Conservation (phyloP, 2,888 invertebrate genomes). For the Aphodius sticticus region DNA sequence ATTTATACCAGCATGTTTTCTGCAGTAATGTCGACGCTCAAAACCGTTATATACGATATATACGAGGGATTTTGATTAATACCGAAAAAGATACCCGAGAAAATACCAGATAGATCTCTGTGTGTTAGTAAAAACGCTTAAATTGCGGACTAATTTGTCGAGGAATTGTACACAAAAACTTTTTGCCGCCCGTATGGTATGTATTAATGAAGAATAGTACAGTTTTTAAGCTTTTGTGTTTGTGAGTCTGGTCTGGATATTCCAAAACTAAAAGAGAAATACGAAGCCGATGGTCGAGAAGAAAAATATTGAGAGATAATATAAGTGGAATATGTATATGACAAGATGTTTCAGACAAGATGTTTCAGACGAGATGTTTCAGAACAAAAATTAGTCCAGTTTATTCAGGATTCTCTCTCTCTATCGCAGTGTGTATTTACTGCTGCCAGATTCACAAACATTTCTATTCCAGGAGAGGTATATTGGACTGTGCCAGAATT, state of each 20-base stretch:
- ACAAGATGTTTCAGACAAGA: constrained; percentile 19
- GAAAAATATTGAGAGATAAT: constrained; percentile 21
- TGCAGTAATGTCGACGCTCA: background rate
- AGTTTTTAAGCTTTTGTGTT: constrained; percentile 41
- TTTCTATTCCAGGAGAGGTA: constrained; percentile 39
- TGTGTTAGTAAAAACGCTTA: background rate
- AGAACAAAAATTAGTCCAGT: constrained; percentile 13
- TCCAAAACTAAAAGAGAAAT: background rate
- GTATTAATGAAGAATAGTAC: constrained; percentile 43
- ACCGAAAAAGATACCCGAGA: background rate
- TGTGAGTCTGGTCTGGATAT: constrained; percentile 43
- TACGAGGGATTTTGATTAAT: background rate
- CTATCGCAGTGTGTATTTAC: background rate
- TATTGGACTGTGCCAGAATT: constrained; percentile 30
- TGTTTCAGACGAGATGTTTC: constrained; percentile 27
- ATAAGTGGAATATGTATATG: constrained; percentile 22
- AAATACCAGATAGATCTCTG: background rate
- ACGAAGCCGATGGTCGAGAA: background rate
- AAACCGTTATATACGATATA: background rate
- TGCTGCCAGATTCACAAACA: constrained; percentile 44
- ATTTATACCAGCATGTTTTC: constrained; percentile 4
- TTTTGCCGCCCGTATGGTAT: constrained; percentile 40
- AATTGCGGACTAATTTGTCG: constrained; percentile 31
- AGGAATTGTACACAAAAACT: constrained; percentile 34
- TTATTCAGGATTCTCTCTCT: background rate